Base-by-base conservation (phyloP, 2,113 vertebrate genomes). In the Pachyramphus minor region DNA sequence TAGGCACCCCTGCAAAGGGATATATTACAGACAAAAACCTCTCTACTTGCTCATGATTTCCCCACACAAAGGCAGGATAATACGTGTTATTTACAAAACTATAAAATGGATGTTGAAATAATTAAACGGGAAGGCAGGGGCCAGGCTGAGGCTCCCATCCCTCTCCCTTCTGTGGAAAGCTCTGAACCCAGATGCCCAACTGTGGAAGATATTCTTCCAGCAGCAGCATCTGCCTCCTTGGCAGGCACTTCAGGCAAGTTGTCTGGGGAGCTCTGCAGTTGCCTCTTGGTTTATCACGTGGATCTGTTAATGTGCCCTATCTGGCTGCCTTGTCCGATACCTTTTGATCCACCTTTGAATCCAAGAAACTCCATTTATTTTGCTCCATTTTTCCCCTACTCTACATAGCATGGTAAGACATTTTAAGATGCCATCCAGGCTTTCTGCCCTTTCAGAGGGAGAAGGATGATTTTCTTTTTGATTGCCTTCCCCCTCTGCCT, bases 211-310 rank as follows among this genome's bases (percentile, higher is more conserved):
- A 94, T 89, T 97, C 97, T 97, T 98, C 98, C 98, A 98, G 97
- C 97, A 97, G 97, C 96, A 97, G 98, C 98, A 98, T 98, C 98
- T 98, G 98, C 98, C 97, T 98, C 96, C 95, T 98, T 98, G 98
- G 98, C 98, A 98, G 96, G 80, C 94, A 97, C 94, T 96, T 87
- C 97, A 87, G 96, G 95, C 93, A 63, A 93, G 96, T 97, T 97
- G 98, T 97, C 98, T 94, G 90, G 97, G 97, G 97, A 98, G 97
- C 89, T 91, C 94, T 97, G 97, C 95, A 96, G 97, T 98, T 97
- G 97, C 97, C 97, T 97, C 97, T 94, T 90, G 91, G 96, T 97
- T 97, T 94, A 97, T 98, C 98, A 98, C 96, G 93, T 98, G 98
- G 83, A 90, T 95, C 90, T 69, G 92, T 96, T 97, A 97, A 93